These are phyloP conservation scores for Antheraea yamamai DNA, from an alignment of 2,888 invertebrate species.

Conservation along the genomic window DNA sequence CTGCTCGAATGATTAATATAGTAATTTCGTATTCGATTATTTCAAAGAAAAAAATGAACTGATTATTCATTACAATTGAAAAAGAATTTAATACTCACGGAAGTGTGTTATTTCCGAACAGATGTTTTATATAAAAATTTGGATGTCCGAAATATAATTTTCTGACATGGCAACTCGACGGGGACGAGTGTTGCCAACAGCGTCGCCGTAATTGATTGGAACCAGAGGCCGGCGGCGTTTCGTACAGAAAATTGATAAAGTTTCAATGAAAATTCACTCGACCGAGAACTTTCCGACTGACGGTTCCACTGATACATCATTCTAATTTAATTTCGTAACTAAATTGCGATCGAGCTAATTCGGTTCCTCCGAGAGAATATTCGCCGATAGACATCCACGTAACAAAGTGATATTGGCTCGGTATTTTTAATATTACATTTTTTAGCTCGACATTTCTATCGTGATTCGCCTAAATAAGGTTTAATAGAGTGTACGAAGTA, in stretches of 20 bases:
- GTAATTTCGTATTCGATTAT: neutral
- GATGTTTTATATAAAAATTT: slow-evolving; percentile 9
- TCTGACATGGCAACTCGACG: neutral
- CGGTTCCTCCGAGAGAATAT: neutral
- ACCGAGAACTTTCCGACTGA: slow-evolving; percentile 24
- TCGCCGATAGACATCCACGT: slow-evolving; percentile 1
- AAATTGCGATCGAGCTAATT: slow-evolving; percentile 17
- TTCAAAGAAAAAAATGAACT: neutral
- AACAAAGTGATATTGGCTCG: slow-evolving; percentile 8
- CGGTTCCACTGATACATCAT: slow-evolving; percentile 36
- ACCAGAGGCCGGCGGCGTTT: slow-evolving; percentile 39
- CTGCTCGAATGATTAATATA: neutral
- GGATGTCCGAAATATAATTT: neutral
- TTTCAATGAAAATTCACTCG: slow-evolving; percentile 49
- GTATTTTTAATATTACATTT: slow-evolving; percentile 6
- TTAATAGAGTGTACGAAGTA: neutral
- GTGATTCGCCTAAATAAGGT: neutral
- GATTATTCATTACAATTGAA: neutral
- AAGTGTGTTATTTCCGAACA: neutral
- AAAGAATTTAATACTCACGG: neutral
- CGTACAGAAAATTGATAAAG: slow-evolving; percentile 54
- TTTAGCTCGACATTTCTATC: neutral
- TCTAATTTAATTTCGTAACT: slow-evolving; percentile 37
- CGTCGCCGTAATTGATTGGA: slow-evolving; percentile 44
- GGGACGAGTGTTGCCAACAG: slow-evolving; percentile 10